A percentile compares a stretch with the other conserved stretches of the same genome.
phyloP scores from a whole-genome alignment of 2,113 vertebrate species.

The Phyllostomus hastatus region DNA sequence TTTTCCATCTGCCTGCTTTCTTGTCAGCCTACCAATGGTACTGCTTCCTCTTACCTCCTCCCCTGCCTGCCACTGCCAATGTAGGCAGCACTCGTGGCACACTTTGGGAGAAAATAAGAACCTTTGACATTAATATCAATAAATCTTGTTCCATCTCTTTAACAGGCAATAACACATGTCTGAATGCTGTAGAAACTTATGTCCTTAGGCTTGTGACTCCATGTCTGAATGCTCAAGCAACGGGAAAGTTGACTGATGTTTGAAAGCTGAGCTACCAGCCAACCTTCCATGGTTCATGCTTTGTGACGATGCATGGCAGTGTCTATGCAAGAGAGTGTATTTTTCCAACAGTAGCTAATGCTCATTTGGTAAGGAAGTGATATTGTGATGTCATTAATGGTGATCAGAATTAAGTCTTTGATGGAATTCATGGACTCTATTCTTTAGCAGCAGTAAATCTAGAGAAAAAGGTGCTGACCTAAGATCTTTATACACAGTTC shows the following conservation, averaged over 20 bases:
- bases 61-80: neutral
- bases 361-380: neutral
- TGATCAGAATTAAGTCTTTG: conserved; percentile 17
- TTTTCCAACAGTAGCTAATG: conserved; percentile 5
- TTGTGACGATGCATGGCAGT: neutral
- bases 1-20: neutral
- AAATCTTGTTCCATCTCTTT: neutral
- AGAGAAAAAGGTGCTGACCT: neutral
- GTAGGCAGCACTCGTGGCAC: neutral
- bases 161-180: neutral
- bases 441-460: neutral
- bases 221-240: neutral
- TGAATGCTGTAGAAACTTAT: neutral
- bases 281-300: neutral
- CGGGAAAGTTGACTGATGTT: neutral
- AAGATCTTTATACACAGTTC: neutral
- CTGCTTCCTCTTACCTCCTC: neutral
- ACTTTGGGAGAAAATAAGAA: neutral
- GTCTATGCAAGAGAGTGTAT: neutral
- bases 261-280: neutral
- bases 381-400: neutral
- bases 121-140: neutral
- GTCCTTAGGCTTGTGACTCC: neutral
- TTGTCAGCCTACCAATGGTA: neutral
- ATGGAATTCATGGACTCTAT: conserved; percentile 14